phyloP scores from a whole-genome alignment of 2,797 vertebrate genomes.

The Otus scops region DNA sequence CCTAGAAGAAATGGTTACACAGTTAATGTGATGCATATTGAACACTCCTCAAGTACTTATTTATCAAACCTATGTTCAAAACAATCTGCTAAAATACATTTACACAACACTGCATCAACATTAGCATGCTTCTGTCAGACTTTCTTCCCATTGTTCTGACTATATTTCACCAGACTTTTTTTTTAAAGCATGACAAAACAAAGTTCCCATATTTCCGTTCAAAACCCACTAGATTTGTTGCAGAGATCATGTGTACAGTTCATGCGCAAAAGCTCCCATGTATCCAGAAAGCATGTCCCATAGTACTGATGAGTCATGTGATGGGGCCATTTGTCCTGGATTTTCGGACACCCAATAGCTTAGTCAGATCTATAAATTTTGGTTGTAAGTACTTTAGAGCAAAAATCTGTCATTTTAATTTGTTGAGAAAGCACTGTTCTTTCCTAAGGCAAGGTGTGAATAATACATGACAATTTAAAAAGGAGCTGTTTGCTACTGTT shows the following conservation, averaged over 20 bases:
- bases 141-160: neutral
- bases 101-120: neutral
- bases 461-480: conserved; percentile 43
- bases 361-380: conserved; percentile 27
- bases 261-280: neutral
- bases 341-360: neutral
- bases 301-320: conserved; percentile 22
- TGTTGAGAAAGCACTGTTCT: neutral
- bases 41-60: neutral
- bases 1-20: neutral
- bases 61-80: neutral
- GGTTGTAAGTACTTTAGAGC: conserved; percentile 2
- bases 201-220: neutral
- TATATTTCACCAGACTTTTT: neutral
- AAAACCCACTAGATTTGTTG: neutral
- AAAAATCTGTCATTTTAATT: conserved; percentile 55
- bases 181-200: neutral
- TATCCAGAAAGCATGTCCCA: neutral
- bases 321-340: conserved; percentile 21
- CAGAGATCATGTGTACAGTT: neutral
- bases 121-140: neutral
- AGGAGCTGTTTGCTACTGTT: conserved; percentile 15
- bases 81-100: neutral
- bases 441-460: conserved; percentile 34
- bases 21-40: neutral